phyloP scores from a whole-genome alignment of 1,140 invertebrate genomes.

The Dryas iulia region DNA sequence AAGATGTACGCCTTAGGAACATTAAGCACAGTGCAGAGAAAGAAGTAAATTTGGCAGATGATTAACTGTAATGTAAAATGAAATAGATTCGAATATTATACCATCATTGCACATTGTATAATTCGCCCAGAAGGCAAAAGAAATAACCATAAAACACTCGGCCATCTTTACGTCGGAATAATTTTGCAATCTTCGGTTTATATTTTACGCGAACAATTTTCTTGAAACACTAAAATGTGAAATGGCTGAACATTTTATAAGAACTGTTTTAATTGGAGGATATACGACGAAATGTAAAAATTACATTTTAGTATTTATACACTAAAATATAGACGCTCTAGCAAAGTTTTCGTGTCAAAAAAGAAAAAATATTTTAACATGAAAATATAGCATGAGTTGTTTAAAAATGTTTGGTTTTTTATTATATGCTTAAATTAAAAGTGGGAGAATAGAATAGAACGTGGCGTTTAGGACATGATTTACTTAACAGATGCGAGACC shows the following conservation, averaged over 20 bases:
- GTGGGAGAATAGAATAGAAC: conserved; percentile 21
- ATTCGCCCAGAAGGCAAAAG: conserved; percentile 50
- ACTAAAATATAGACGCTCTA: background rate
- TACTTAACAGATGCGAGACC: conserved; percentile 72
- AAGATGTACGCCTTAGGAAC: conserved; percentile 22
- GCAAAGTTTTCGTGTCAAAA: background rate
- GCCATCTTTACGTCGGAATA: conserved; percentile 58
- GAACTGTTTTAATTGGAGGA: conserved; percentile 1
- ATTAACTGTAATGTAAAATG: conserved; percentile 35
- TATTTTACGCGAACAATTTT: conserved; percentile 40
- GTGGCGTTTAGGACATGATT: conserved; percentile 66
- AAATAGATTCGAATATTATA: conserved; percentile 52
- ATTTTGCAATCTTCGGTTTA: conserved; percentile 50
- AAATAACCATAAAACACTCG: conserved; percentile 62
- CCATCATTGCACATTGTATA: conserved; percentile 34
- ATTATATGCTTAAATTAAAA: too few relatives aligned
- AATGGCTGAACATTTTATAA: conserved; percentile 6
- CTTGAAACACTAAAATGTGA: conserved; percentile 2
- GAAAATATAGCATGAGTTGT: too few relatives aligned
- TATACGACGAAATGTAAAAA: background rate
- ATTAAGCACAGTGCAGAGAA: conserved; percentile 8
- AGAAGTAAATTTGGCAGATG: conserved; percentile 24
- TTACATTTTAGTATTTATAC: background rate
- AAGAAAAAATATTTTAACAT: background rate
- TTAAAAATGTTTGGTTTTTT: too few relatives aligned